Evolutionary conservation across 1,140 invertebrate genomes (phyloP).

Genomic region (Hormaphis cornu): DNA sequence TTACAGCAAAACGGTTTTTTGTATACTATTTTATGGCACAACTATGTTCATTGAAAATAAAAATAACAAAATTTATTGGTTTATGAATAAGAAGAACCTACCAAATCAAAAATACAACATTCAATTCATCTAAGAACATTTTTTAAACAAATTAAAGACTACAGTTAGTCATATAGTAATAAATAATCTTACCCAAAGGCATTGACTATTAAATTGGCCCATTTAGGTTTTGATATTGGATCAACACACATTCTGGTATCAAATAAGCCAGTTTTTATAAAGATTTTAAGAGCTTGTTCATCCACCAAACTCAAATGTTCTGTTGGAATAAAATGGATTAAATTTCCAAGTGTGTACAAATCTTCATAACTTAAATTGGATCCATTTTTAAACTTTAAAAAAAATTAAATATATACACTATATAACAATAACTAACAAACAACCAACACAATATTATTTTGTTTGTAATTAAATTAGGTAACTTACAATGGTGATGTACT

Average conservation of each 20-base stretch:
- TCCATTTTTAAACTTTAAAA: not conserved
- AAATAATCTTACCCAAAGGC: slow-evolving; percentile 22
- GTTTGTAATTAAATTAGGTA: not conserved
- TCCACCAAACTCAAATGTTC: not conserved
- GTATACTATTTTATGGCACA: too few relatives aligned
- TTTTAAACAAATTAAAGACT: too few relatives aligned
- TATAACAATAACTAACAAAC: not conserved
- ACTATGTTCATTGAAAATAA: too few relatives aligned
- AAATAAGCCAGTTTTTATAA: not conserved
- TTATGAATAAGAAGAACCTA: too few relatives aligned
- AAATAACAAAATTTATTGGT: too few relatives aligned
- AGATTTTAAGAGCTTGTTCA: slow-evolving; percentile 1
- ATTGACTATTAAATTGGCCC: slow-evolving; percentile 6
- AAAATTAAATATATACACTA: not conserved
- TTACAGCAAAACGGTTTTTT: too few relatives aligned
- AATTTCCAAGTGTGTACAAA: slow-evolving; percentile 17
- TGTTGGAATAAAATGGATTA: slow-evolving; percentile 12
- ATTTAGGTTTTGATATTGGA: slow-evolving; percentile 1
- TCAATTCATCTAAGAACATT: too few relatives aligned
- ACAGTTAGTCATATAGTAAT: not conserved
- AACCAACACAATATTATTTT: not conserved
- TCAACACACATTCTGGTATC: slow-evolving; percentile 19
- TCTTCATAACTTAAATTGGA: slow-evolving; percentile 2
- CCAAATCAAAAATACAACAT: too few relatives aligned
- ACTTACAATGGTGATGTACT: slow-evolving; percentile 12